Evolutionary conservation across 2,888 invertebrate genomes (phyloP), one percentile per base, ranked within the genome.

Genomic region (Stenodema calcarata): DNA sequence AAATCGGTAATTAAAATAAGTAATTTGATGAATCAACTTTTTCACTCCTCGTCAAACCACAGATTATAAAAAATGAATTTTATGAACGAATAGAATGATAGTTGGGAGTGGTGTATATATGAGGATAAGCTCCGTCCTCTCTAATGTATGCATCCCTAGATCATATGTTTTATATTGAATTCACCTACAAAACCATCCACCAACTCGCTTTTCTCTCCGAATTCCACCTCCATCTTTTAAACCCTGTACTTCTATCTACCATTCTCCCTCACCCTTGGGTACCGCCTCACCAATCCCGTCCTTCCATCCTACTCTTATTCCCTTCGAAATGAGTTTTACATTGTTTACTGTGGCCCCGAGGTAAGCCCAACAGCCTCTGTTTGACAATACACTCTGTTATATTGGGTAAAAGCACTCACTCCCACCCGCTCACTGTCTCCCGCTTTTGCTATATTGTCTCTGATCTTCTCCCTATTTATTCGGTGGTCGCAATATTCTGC

Each of bases 311-410:
- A 54, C 78, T 70, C 82, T 82, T 82, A 69, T 54, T 80, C 80
- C 50, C 85, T 85, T 86, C 87, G 88, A 88, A 88, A 88, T 88
- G 88, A 88, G 87, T 88, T 88, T 87, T 87, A 88, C 87, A 87
- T 80, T 88, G 87, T 88, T 88, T 87, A 88, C 88, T 75, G 87
- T 88, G 86, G 87, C 87, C 87, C 81, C 82, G 88, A 87, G 87
- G 88, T 88, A 87, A 88, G 86, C 88, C 87, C 88, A 86, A 87
- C 86, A 79, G 80, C 85, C 80, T 85, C 87, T 87, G 87, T 87
- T 87, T 87, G 86, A 87, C 87, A 87, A 88, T 88, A 88, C 88
- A 88, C 88, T 87, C 87, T 87, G 87, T 87, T 88, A 88, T 87
- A 88, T 87, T 87, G 88, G 88, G 87, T 87, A 83, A 86, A 82